Evolutionary conservation across 2,797 vertebrate species (phyloP), one percentile per base, ranked within the genome.

Genomic region (Mallotus villosus): DNA sequence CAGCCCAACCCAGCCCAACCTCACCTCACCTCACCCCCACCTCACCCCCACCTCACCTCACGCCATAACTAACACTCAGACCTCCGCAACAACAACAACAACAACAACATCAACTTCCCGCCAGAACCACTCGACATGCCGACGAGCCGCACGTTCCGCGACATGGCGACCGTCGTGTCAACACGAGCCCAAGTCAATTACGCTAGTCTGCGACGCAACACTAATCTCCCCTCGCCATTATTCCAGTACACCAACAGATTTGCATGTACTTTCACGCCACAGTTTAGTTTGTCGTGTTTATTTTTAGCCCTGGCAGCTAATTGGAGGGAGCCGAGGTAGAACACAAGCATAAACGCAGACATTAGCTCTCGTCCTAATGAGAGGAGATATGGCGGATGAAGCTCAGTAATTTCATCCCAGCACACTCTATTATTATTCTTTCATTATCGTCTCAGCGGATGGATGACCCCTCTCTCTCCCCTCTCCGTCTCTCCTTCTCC

Each of bases 251-350:
- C 92, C 86, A 90, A 88, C 89, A 91, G 86, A 92, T 93, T 92
- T 90, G 84, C 88, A 88, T 90, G 88, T 91, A 88, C 81, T 91
- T 92, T 92, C 90, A 91, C 82, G 81, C 87, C 84, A 86, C 85
- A 86, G 84, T 90, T 91, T 89, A 88, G 89, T 90, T 90, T 89
- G 80, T 81, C 34, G 32, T 86, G 86, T 90, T 91, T 91, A 92
- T 93, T 92, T 93, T 92, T 89, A 91, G 90, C 88, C 82, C 83
- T 81, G 77, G 82, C 63, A 85, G 87, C 87, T 93, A 94, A 94
- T 93, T 93, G 92, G 90, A 83, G 86, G 86, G 91, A 92, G 91
- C 89, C 89, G 87, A 86, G 88, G 90, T 89, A 90, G 87, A 91
- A 91, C 89, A 88, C 86, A 85, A 89, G 89, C 90, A 88, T 89